phyloP scores from a whole-genome alignment of 2,113 vertebrate genomes.

The Neofelis nebulosa region DNA sequence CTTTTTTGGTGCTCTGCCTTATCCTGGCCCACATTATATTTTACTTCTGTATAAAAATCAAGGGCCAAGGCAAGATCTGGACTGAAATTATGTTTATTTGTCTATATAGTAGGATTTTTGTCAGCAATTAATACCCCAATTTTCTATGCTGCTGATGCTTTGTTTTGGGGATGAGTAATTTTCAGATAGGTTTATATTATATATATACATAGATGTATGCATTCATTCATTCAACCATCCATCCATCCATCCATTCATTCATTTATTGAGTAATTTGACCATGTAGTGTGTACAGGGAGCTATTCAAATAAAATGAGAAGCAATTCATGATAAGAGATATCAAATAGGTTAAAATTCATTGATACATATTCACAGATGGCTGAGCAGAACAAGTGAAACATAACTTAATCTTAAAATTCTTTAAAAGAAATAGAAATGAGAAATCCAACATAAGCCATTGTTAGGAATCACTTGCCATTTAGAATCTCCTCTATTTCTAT shows the following conservation, averaged over 20 bases:
- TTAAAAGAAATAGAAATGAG: conserved; percentile 18
- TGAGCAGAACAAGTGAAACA: not conserved
- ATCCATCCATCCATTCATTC: not conserved
- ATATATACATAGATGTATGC: not conserved
- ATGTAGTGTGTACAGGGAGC: not conserved
- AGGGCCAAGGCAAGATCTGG: not conserved
- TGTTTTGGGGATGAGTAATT: not conserved
- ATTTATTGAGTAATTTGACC: not conserved
- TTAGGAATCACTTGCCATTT: not conserved
- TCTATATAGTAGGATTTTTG: not conserved
- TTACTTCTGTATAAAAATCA: conserved; percentile 19
- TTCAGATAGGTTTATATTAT: not conserved
- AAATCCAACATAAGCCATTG: not conserved
- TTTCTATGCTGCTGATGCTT: not conserved
- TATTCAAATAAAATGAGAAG: not conserved
- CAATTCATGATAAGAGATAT: not conserved
- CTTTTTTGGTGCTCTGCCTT: not conserved
- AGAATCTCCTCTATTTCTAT: not conserved
- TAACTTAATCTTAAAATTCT: conserved; percentile 25
- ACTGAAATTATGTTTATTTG: not conserved
- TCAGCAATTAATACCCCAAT: not conserved
- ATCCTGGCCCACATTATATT: not conserved
- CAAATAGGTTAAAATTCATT: not conserved
- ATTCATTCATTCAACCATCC: not conserved
- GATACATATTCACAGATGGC: not conserved